Conservation (phyloP, 2,797 vertebrate genomes). For the Premnoplex brunnescens region DNA sequence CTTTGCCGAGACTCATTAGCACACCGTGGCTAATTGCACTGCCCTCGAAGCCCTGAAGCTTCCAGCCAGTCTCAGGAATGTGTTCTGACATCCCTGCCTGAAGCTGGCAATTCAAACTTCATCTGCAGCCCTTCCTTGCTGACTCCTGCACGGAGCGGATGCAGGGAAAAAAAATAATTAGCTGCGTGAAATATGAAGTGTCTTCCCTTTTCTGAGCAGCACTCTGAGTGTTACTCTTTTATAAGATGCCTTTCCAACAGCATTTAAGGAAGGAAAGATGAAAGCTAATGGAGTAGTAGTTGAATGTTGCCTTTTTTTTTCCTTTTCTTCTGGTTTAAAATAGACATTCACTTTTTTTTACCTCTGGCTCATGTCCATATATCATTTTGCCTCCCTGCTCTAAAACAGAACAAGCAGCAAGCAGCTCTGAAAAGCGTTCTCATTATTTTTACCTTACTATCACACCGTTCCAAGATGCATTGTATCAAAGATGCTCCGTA, state of each 20-base stretch:
- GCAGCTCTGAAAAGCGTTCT: not conserved
- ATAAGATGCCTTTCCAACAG: not conserved
- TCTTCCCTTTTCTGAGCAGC: not conserved
- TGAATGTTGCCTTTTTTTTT: not conserved
- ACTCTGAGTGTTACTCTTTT: not conserved
- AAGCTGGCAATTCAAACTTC: not conserved
- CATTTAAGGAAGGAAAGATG: slow-evolving; percentile 29
- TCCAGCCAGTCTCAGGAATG: not conserved
- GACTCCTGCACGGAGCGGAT: not conserved
- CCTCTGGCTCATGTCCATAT: not conserved
- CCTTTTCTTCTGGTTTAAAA: not conserved
- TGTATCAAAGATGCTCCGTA: not conserved
- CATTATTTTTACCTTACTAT: slow-evolving; percentile 20
- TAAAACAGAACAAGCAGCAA: not conserved
- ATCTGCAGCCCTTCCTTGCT: not conserved
- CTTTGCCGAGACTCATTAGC: not conserved
- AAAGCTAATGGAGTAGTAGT: not conserved
- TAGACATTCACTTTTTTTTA: not conserved
- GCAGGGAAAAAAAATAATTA: not conserved
- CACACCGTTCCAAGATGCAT: not conserved
- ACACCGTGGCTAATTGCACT: not conserved
- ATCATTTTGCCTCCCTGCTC: not conserved
- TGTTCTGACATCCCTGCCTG: not conserved
- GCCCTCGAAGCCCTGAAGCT: not conserved
- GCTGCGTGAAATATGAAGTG: not conserved